Evolutionary conservation across 1,140 invertebrate species (phyloP), one percentile per base, ranked within the genome.

Genomic region (Camponotus floridanus): DNA sequence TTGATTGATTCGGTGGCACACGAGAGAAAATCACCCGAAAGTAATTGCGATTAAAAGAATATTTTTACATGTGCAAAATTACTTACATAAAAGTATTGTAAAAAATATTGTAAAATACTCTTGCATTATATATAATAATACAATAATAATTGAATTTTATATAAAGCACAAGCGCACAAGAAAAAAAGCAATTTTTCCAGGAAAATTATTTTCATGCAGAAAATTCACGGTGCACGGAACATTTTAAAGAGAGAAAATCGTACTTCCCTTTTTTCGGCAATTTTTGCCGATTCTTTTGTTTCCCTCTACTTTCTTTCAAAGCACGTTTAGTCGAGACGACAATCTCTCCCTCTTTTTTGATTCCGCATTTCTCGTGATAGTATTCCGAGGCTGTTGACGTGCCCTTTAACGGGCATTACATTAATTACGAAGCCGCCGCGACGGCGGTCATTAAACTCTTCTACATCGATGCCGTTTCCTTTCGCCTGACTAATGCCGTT

Each of bases 391-490:
- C 33, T 21, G 67, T 26, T 21, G 39, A 18, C 45, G 39, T 42
- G 42, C 71, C 71, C 64, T 83, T 90, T 90, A 90, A 90, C 80
- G 59, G 59, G 86, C 62, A 87, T 87, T 81, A 90, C 79, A 70
- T 90, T 90, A 87, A 90, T 90, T 90, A 90, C 62, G 31, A 15
- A 8, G 15, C 31, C 31, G 83, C 68, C 18, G 42, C n/a, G n/a
- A 36, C 48, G 79, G 59, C 76, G 74, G 68, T 91, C 91, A 88
- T 91, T 91, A 91, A 91, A 91, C 79, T 91, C 79, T 91, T 91
- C 90, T 91, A 85, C 84, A n/a, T 85, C 83, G 80, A 89, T 89
- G 89, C 86, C 84, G 55, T 55, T 18, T 64, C 42, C 31, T 88
- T 76, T 57, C 62, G 48, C 51, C 55, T 31, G 15, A 86, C 70